These are phyloP conservation scores for Geotrupes spiniger DNA, from an alignment of 2,888 invertebrate species.

Conservation along the genomic window DNA sequence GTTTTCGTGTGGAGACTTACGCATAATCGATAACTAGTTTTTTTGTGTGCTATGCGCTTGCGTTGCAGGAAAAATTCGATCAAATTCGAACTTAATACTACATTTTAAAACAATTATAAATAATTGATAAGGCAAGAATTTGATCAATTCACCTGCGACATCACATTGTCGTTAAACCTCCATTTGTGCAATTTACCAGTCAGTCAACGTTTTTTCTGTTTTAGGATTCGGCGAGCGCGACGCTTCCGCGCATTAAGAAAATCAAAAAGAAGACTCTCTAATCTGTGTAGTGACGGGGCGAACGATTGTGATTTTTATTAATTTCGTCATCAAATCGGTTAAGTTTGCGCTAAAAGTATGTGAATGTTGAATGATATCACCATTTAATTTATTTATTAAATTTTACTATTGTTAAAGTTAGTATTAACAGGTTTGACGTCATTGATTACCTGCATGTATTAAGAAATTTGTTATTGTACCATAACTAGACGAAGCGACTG, in stretches of 20 bases:
- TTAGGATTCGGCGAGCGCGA: constrained; percentile 67
- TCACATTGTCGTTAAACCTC: too few species aligned
- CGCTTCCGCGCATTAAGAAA: constrained; percentile 72
- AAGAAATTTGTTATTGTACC: constrained; percentile 11
- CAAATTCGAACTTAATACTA: too few species aligned
- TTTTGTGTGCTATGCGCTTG: background rate
- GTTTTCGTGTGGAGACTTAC: constrained; percentile 9
- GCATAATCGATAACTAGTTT: background rate
- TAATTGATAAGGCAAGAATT: too few species aligned
- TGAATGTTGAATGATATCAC: constrained; percentile 18
- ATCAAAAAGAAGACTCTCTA: constrained; percentile 64
- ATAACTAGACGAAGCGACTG: constrained; percentile 7
- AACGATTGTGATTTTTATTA: constrained; percentile 13
- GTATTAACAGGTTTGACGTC: background rate
- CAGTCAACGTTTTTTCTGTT: constrained; percentile 32
- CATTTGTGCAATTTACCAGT: background rate
- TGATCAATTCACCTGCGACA: too few species aligned
- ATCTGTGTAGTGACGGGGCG: constrained; percentile 18
- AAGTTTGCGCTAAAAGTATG: constrained; percentile 17
- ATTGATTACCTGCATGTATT: constrained; percentile 11
- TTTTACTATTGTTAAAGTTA: constrained; percentile 17
- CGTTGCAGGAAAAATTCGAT: too few species aligned
- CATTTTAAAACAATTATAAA: too few species aligned
- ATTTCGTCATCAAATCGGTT: constrained; percentile 13
- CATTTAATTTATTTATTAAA: constrained; percentile 22